These are phyloP conservation scores for Caenorhabditis inopinata DNA, from an alignment of 1,140 invertebrate species.

Conservation along the genomic window DNA sequence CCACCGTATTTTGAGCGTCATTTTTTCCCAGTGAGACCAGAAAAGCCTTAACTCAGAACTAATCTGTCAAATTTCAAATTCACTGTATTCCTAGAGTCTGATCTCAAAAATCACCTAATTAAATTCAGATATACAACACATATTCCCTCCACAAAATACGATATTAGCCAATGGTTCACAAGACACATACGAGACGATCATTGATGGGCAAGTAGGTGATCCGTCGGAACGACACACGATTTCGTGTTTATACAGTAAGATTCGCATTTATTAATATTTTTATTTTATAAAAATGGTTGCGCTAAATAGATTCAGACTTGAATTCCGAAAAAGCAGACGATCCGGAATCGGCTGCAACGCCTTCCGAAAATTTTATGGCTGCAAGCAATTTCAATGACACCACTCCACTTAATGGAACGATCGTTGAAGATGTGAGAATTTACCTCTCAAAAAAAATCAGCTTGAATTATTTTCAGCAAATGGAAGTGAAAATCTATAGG, in stretches of 20 bases:
- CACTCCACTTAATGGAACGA: background rate
- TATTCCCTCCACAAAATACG: constrained; percentile 20
- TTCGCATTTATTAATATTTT: no score
- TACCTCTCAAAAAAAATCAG: no score
- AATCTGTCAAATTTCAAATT: no score
- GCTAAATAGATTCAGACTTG: background rate
- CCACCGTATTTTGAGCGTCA: no score
- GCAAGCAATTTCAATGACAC: background rate
- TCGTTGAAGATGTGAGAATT: constrained; percentile 2
- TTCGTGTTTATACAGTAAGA: background rate
- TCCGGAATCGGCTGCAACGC: background rate
- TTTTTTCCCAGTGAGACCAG: no score
- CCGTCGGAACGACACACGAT: background rate
- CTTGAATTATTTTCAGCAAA: background rate
- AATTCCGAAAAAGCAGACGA: background rate
- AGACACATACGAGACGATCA: background rate
- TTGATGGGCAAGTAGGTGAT: background rate
- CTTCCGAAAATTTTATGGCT: background rate
- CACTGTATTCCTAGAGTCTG: no score
- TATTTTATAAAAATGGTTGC: no score
- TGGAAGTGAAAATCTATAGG: constrained; percentile 14
- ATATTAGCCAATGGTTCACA: background rate
- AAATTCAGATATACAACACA: constrained; percentile 3
- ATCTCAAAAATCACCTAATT: no score
- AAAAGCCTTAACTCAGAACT: no score